These are phyloP conservation scores for fruit fly (Drosophila melanogaster) DNA, from an alignment of 1,140 invertebrate species.

Conservation along the genomic window DNA sequence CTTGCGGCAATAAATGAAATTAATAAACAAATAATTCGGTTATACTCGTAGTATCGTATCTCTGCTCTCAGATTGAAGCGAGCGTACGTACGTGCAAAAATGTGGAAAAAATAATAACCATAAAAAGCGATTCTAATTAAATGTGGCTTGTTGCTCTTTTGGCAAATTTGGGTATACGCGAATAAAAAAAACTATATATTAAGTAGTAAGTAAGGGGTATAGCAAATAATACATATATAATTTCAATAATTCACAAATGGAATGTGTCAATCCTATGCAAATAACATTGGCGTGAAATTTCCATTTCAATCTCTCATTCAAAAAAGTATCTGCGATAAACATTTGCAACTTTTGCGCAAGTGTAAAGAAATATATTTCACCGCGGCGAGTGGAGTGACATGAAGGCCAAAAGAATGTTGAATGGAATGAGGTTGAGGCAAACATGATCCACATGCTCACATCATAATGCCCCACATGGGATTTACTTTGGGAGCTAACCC, in stretches of 20 bases:
- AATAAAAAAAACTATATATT: no score
- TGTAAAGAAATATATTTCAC: conserved; percentile 18
- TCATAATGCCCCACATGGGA: conserved; percentile 15
- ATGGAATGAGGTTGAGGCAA: conserved; percentile 38
- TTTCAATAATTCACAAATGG: no score
- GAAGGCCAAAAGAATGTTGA: conserved; percentile 22
- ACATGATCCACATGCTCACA: conserved; percentile 42
- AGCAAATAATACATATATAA: no score
- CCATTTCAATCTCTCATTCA: no score
- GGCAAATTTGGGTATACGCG: background rate
- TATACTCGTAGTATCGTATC: conserved; percentile 10
- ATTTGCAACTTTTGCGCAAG: conserved; percentile 1
- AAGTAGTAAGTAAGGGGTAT: background rate
- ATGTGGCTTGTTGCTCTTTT: conserved; percentile 27
- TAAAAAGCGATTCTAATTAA: conserved; percentile 43
- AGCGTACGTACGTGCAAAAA: conserved; percentile 52
- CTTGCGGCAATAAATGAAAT: conserved; percentile 49
- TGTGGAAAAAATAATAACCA: conserved; percentile 53
- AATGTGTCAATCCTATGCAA: no score
- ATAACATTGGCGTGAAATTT: no score
- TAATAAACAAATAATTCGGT: conserved; percentile 72
- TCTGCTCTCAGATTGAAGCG: conserved; percentile 13
- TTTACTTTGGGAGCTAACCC: conserved; percentile 1
- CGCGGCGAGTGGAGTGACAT: conserved; percentile 17
- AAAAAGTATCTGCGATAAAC: no score